These are phyloP conservation scores for Cinclus mexicanus DNA, from an alignment of 2,113 vertebrate species.

Conservation along the genomic window DNA sequence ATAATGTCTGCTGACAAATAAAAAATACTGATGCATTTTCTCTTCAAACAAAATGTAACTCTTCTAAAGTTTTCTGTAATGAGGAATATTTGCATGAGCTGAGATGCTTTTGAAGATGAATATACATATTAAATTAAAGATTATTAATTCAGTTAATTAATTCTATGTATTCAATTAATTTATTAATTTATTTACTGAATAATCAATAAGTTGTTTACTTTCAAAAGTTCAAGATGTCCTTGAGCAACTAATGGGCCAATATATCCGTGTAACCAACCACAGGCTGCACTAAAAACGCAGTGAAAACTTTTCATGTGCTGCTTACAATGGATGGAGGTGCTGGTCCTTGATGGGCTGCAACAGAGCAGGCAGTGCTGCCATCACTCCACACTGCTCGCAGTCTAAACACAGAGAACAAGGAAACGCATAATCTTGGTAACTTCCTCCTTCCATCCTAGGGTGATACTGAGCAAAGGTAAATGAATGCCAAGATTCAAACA, in stretches of 20 bases:
- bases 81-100: neutral
- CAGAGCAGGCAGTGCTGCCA: neutral
- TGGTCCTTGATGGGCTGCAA: neutral
- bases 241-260: neutral
- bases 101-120: constrained; percentile 2
- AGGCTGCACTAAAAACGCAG: neutral
- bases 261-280: neutral
- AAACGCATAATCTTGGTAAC: neutral
- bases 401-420: neutral
- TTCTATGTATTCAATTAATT: neutral
- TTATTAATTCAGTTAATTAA: neutral
- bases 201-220: constrained; percentile 16
- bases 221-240: neutral
- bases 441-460: neutral
- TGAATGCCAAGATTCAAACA: neutral
- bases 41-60: neutral
- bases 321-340: neutral
- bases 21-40: neutral
- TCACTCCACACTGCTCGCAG: rapidly evolving
- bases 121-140: neutral
- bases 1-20: neutral
- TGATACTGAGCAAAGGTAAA: neutral
- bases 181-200: neutral
- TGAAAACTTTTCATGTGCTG: neutral
- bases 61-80: neutral